phyloP scores from a whole-genome alignment of 1,140 invertebrate genomes.

The Bombus confusus region DNA sequence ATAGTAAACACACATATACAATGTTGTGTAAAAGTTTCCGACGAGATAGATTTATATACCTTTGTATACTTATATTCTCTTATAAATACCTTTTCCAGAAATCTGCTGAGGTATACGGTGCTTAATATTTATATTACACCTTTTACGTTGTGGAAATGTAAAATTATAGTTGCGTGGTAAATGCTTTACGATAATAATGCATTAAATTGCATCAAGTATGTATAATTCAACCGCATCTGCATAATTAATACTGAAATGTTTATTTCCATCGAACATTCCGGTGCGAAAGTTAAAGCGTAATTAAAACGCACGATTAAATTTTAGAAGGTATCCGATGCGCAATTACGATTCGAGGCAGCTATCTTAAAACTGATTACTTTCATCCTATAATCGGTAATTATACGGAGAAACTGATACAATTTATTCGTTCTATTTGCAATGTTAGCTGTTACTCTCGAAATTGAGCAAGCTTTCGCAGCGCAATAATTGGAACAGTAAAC shows the following conservation, averaged over 20 bases:
- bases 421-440: background rate
- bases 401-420: background rate
- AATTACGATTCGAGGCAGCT: background rate
- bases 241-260: background rate
- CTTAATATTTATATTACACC: background rate
- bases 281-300: background rate
- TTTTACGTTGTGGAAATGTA: background rate
- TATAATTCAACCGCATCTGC: background rate
- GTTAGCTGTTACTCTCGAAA: background rate
- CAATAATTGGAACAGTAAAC: slow-evolving; percentile 38
- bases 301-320: background rate
- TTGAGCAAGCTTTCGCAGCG: background rate
- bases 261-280: background rate
- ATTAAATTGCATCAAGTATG: background rate
- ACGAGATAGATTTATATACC: too few species aligned
- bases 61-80: too few species aligned
- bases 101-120: background rate
- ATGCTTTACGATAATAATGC: background rate
- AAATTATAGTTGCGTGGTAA: background rate
- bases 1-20: too few species aligned
- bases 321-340: background rate
- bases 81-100: too few species aligned
- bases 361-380: background rate
- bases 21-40: too few species aligned
- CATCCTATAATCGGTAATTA: background rate